Base-by-base conservation (phyloP, 2,113 vertebrate genomes). In the Apus apus region DNA sequence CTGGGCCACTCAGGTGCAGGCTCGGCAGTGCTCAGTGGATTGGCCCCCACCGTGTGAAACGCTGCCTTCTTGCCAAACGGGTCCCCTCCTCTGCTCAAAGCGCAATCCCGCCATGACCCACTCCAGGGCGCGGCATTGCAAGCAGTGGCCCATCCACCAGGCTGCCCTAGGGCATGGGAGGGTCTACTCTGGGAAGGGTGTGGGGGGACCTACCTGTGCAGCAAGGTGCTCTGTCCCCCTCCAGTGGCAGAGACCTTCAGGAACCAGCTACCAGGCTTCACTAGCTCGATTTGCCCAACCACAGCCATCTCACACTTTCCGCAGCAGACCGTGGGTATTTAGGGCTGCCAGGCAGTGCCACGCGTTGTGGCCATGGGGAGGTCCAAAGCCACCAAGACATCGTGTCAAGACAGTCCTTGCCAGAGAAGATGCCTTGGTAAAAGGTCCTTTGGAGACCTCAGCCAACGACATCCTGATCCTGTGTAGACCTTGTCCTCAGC, bases 201-300 rank as follows among this genome's bases (percentile, higher is more conserved):
- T 2, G 23, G 48, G 73, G 70, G 86, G 30, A 71, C 75, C 43
- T 43, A 82, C 46, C 50, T 71, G 50, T 29, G 57, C 83, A 90
- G 21, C 0, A 5, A 96, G 94, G 94, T 90, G 54, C 94, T 96
- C 70, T 96, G 96, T 94, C 96, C 88, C 96, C 94, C 94, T 96
- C 96, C 93, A 96, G 96, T 89, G 96, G 94, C 84, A 90, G 88
- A 89, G 70, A 50, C 73, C 72, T 92, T 93, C 85, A 90, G 81
- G 65, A 89, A 75, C 38, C 65, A 75, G 34, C 62, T 58, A n/a
- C 27, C 27, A 57, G 29, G 18, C 38, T 67, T 74, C 3, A 3
- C 21, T 46, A 10, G 4, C 32, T 34, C 65, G 67, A 60, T 11
- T 82, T 30, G 6, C n/a, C 8, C 38, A 20, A 40, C 27, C 56